A percentile compares a stretch with the other conserved stretches of the same genome.
Conservation (phyloP, 1,140 invertebrate genomes). For the Epicauta chinensis region DNA sequence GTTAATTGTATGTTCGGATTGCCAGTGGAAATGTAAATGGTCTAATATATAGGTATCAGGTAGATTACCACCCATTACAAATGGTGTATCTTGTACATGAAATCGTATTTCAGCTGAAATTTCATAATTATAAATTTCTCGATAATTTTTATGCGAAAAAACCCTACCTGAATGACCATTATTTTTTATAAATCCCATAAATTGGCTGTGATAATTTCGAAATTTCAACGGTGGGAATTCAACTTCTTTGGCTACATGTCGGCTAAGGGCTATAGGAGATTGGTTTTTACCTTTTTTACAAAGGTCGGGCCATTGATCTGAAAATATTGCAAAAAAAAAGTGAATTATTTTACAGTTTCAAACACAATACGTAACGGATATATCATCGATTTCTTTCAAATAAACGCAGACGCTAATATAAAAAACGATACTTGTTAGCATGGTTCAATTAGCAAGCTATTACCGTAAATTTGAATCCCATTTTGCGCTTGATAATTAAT, state of each 20-base stretch:
- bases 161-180: conserved; percentile 47
- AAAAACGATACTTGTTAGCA: too few species aligned
- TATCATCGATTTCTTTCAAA: too few species aligned
- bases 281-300: conserved; percentile 43
- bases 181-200: conserved; percentile 42
- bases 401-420: too few species aligned
- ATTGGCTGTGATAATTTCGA: conserved; percentile 38
- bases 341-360: too few species aligned
- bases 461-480: too few species aligned
- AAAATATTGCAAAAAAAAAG: too few species aligned
- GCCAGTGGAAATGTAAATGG: conserved; percentile 75
- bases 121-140: not conserved
- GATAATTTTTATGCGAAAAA: conserved; percentile 6
- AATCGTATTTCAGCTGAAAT: conserved; percentile 44
- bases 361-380: too few species aligned
- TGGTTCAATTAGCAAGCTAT: too few species aligned
- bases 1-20: conserved; percentile 67
- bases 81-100: conserved; percentile 35
- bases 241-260: conserved; percentile 33
- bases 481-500: too few species aligned
- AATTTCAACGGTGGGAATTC: conserved; percentile 41
- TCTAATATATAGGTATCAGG: conserved; percentile 51
- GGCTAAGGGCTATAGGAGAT: conserved; percentile 45
- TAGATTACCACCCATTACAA: conserved; percentile 48
- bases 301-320: conserved; percentile 44